A percentile compares a stretch with the other conserved stretches of the same genome.
Conservation (phyloP, 2,888 invertebrate genomes). For the Tricholauxania praeusta region DNA sequence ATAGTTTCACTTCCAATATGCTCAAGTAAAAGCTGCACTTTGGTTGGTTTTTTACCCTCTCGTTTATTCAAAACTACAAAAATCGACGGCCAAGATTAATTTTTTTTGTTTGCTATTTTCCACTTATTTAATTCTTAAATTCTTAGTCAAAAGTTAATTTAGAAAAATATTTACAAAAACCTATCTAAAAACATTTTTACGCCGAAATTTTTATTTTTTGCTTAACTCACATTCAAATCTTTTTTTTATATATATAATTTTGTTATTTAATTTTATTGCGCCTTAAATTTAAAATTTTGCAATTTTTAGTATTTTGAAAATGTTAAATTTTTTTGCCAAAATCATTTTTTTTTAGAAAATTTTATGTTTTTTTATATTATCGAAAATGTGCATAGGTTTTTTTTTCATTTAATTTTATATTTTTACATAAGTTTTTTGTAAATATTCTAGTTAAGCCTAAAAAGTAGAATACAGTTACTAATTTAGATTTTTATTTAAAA, state of each 20-base stretch:
- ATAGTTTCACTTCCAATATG: too few species aligned
- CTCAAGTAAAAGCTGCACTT: neutral
- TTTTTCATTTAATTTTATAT: slow-evolving; percentile 42
- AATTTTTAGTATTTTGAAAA: slow-evolving; percentile 29
- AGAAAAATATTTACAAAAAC: slow-evolving; percentile 68
- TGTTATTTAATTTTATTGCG: slow-evolving; percentile 24
- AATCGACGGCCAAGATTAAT: slow-evolving; percentile 30
- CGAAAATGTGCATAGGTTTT: slow-evolving; percentile 33
- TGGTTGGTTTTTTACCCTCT: slow-evolving; percentile 7
- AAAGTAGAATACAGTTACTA: slow-evolving; percentile 29
- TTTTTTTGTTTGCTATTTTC: slow-evolving; percentile 39
- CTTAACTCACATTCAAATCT: neutral
- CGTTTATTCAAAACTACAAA: slow-evolving; percentile 46
- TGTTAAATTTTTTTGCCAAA: slow-evolving; percentile 32
- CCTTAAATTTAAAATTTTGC: slow-evolving; percentile 42
- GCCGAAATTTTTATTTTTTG: slow-evolving; percentile 37
- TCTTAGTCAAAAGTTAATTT: slow-evolving; percentile 43
- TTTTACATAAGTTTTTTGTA: slow-evolving; percentile 55
- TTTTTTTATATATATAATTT: neutral
- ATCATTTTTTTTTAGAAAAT: slow-evolving; percentile 24
- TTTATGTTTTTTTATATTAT: slow-evolving; percentile 33
- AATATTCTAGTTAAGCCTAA: slow-evolving; percentile 54
- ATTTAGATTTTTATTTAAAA: neutral
- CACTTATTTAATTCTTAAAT: slow-evolving; percentile 41
- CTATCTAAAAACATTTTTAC: slow-evolving; percentile 57